These are phyloP conservation scores for Protomyctophum bolini DNA, from an alignment of 2,113 vertebrate species.

Conservation along the genomic window DNA sequence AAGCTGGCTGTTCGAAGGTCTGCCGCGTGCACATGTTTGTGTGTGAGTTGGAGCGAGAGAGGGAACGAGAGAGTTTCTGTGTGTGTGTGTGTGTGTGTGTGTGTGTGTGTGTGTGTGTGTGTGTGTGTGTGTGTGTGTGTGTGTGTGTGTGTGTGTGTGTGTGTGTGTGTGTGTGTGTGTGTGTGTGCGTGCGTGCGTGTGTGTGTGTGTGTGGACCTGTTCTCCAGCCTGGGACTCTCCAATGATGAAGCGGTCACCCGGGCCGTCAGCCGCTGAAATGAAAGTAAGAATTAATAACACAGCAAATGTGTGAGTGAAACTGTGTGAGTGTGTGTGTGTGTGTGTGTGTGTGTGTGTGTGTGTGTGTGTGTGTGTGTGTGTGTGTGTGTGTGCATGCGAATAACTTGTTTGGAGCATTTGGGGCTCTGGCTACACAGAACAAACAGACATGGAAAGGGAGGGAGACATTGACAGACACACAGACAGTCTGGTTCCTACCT, in stretches of 20 bases:
- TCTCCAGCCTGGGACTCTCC: conserved; percentile 99
- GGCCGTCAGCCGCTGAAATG: conserved; percentile 93
- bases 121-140: too few species aligned
- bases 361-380: conserved; percentile 12
- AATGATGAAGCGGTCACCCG: conserved; percentile 98
- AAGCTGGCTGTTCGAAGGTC: conserved; percentile 8
- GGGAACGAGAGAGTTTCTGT: not conserved
- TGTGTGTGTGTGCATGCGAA: not conserved
- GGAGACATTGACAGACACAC: conserved; percentile 1
- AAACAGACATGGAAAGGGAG: not conserved
- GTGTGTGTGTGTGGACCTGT: conserved; percentile 81
- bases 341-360: conserved; percentile 2
- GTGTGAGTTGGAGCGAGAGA: not conserved
- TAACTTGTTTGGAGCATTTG: too few species aligned
- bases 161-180: not conserved
- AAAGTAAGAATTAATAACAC: conserved; percentile 51
- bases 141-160: not conserved
- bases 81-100: not conserved
- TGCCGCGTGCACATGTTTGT: not conserved
- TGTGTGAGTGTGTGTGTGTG: conserved; percentile 1
- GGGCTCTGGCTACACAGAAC: too few species aligned
- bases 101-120: not conserved
- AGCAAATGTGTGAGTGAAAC: not conserved
- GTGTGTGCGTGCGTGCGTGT: conserved; percentile 19
- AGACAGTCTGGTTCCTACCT: conserved; percentile 77